Base-by-base conservation (phyloP, 2,888 invertebrate genomes). In the Argynnis bischoffii region DNA sequence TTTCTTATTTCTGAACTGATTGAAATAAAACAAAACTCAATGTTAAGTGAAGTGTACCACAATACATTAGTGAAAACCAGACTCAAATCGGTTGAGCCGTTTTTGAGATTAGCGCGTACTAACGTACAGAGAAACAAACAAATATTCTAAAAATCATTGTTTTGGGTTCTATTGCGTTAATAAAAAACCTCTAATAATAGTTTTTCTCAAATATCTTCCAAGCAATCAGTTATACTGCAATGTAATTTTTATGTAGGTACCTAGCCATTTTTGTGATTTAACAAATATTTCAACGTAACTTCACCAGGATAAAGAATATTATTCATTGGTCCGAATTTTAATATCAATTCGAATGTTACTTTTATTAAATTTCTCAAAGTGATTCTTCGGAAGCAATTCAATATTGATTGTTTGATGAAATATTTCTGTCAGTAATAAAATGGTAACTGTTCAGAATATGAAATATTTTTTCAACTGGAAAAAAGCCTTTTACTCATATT, bases 341-440 rank as follows among this genome's bases (percentile, higher is more conserved):
- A 63, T 70, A 70, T 67, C 67, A 63, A 55, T 66, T 54, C 63
- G 57, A 65, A 66, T 64, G 67, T 63, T 63, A 68, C 70, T 63
- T 70, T 70, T 70, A 70, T 70, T 70, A 68, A 70, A 68, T 70
- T 63, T 70, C 70, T 65, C 54, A 35, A 46, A 54, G 59, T 59
- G 70, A 67, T 65, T 70, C 70, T 68, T 68, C 63, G 48, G 63
- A 65, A 65, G 64, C 64, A 68, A 68, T 70, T 55, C 63, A 63
- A 63, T 68, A 70, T 66, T 70, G 65, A 70, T 66, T 68, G 63
- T 70, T 70, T 63, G 63, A 70, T 66, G 63, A 68, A 70, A 66
- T 63, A 66, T 65, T 68, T 70, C 63, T 46, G 59, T 21, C 50
- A 55, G 67, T 65, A 66, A 55, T 61, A 55, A 66, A 66, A 61